A percentile compares a stretch with the other conserved stretches of the same genome.
These are phyloP conservation scores for Progne subis DNA, from an alignment of 2,113 vertebrate species.

Conservation along the genomic window DNA sequence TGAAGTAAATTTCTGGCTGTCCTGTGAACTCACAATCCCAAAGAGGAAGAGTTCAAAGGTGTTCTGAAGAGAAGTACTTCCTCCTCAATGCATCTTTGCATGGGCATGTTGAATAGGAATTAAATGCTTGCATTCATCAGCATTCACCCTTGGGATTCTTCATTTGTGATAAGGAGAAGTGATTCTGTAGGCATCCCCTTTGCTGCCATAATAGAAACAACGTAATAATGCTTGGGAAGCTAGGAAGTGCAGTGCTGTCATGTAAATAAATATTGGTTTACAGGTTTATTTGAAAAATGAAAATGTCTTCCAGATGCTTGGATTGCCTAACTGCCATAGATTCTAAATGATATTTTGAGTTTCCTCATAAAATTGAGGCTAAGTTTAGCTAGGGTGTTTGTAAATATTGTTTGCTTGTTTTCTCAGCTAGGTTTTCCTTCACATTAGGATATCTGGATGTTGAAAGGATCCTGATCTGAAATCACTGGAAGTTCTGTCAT, in stretches of 20 bases:
- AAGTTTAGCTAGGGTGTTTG: not conserved
- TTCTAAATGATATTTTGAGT: not conserved
- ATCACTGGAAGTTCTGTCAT: not conserved
- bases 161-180: not conserved
- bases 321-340: not conserved
- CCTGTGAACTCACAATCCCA: not conserved
- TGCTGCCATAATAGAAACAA: not conserved
- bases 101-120: not conserved
- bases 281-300: not conserved
- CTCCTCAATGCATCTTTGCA: not conserved
- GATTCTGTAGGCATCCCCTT: not conserved
- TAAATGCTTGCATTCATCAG: not conserved
- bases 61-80: not conserved
- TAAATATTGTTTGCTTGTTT: not conserved
- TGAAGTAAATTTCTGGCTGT: not conserved
- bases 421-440: not conserved
- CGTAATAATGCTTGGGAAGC: not conserved
- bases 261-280: not conserved
- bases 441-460: accelerated
- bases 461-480: not conserved
- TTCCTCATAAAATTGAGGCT: not conserved
- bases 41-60: not conserved
- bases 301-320: not conserved
- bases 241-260: not conserved
- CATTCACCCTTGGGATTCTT: not conserved